These are phyloP conservation scores for Ophiodon elongatus DNA, from an alignment of 2,113 vertebrate genomes.

Conservation along the genomic window DNA sequence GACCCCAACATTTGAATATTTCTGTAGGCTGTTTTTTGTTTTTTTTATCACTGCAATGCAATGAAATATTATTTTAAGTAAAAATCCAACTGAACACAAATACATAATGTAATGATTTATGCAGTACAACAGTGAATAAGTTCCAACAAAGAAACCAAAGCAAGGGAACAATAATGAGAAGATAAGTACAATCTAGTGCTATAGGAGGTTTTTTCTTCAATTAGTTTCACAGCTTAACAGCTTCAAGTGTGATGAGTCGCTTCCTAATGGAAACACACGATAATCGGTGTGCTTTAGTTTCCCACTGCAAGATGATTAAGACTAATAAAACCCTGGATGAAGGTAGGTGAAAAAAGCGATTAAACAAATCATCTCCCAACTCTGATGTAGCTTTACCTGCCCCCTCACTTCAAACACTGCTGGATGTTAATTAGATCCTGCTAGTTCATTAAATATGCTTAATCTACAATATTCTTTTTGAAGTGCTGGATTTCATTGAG, in stretches of 20 bases:
- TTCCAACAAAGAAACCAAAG: not conserved
- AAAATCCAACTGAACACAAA: not conserved
- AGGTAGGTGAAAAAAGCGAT: conserved; percentile 10
- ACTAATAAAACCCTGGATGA: conserved; percentile 12
- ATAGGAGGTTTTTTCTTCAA: conserved; percentile 35
- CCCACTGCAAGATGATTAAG: conserved; percentile 34
- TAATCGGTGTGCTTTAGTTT: conserved; percentile 45
- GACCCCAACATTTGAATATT: not conserved
- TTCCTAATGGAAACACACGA: not conserved
- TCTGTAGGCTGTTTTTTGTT: not conserved
- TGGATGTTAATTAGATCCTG: conserved; percentile 29
- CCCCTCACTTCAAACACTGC: not conserved
- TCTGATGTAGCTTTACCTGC: conserved; percentile 15
- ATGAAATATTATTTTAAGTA: not conserved
- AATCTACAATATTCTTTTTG: conserved; percentile 31
- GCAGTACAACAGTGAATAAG: not conserved
- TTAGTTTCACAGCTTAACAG: conserved; percentile 41
- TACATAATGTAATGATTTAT: not conserved
- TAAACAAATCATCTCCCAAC: conserved; percentile 31
- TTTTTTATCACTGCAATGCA: not conserved
- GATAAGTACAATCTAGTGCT: not conserved
- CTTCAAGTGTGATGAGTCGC: conserved; percentile 7
- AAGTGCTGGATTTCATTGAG: not conserved
- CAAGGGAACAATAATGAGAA: not conserved
- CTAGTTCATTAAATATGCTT: conserved; percentile 10